A percentile compares a stretch with the other conserved stretches of the same genome.
phyloP scores from a whole-genome alignment of 2,797 vertebrate species.

The Tachyglossus aculeatus region DNA sequence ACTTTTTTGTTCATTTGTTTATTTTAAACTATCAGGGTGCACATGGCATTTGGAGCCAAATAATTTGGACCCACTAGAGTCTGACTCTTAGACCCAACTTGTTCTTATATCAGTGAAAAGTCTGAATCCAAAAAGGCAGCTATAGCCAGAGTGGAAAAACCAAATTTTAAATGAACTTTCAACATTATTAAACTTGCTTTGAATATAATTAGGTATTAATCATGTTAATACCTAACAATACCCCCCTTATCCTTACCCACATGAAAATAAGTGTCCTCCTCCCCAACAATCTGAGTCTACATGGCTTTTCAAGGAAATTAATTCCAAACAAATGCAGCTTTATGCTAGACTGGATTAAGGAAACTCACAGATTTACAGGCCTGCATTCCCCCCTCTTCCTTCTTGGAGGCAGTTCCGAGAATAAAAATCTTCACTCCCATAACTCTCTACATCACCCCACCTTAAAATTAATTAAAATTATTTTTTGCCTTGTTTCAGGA shows the following conservation, averaged over 20 bases:
- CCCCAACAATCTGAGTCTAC: background rate
- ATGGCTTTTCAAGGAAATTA: background rate
- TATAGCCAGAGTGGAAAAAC: background rate
- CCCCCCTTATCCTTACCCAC: background rate
- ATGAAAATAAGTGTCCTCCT: background rate
- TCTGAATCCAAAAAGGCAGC: background rate
- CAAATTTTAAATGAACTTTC: background rate
- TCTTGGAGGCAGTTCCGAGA: background rate
- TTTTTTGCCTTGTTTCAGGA: background rate
- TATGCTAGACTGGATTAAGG: background rate
- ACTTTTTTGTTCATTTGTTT: no score
- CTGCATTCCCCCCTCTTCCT: background rate
- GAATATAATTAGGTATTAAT: constrained; percentile 5
- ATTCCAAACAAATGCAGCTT: background rate
- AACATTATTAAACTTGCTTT: background rate
- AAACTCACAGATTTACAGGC: background rate
- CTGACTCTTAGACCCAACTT: no score
- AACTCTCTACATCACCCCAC: background rate
- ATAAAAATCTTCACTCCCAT: background rate
- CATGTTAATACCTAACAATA: no score
- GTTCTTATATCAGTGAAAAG: constrained; percentile 1
- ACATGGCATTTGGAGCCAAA: no score
- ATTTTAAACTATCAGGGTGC: no score
- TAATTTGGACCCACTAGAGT: no score
- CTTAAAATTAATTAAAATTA: background rate